These are phyloP conservation scores for Steinernema carpocapsae DNA, from an alignment of 2,888 invertebrate species.

Conservation along the genomic window DNA sequence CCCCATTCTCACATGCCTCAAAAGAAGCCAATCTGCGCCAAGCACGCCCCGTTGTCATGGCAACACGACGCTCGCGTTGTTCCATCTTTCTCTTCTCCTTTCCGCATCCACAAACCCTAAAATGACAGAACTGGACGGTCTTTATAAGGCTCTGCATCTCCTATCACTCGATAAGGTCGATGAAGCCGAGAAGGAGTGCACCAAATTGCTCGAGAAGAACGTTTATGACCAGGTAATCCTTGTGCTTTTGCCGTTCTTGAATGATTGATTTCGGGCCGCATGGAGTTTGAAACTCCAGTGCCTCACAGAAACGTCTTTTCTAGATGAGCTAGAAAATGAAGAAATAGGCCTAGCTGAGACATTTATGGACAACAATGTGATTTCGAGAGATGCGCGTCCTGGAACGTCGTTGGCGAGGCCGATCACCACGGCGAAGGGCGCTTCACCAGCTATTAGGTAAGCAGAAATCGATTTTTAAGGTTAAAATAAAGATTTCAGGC, in stretches of 20 bases:
- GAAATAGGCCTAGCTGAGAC: constrained; percentile 81
- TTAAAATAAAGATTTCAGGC: no score
- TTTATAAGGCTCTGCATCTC: constrained; percentile 74
- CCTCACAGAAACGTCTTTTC: constrained; percentile 81
- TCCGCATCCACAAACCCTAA: no score
- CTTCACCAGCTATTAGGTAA: constrained; percentile 72
- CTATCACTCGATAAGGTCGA: constrained; percentile 79
- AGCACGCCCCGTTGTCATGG: constrained; percentile 16
- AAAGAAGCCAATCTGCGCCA: no score
- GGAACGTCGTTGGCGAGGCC: constrained; percentile 82
- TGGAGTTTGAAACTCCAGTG: constrained; percentile 91
- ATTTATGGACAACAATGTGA: constrained; percentile 70
- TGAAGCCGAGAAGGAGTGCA: constrained; percentile 83
- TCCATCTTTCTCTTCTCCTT: not conserved
- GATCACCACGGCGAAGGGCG: constrained; percentile 55
- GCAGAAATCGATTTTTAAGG: not conserved
- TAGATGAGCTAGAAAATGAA: constrained; percentile 87
- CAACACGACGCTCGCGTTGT: not conserved
- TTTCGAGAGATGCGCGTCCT: constrained; percentile 81
- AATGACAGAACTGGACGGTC: constrained; percentile 72
- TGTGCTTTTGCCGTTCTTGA: no score
- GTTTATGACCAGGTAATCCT: constrained; percentile 81
- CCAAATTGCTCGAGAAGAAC: constrained; percentile 79
- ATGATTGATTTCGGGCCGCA: constrained; percentile 79
- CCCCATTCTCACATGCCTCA: no score